Percentiles rank a stretch among this genome's conserved stretches.
Conservation (phyloP, 2,113 vertebrate species). For the Electrona antarctica region DNA sequence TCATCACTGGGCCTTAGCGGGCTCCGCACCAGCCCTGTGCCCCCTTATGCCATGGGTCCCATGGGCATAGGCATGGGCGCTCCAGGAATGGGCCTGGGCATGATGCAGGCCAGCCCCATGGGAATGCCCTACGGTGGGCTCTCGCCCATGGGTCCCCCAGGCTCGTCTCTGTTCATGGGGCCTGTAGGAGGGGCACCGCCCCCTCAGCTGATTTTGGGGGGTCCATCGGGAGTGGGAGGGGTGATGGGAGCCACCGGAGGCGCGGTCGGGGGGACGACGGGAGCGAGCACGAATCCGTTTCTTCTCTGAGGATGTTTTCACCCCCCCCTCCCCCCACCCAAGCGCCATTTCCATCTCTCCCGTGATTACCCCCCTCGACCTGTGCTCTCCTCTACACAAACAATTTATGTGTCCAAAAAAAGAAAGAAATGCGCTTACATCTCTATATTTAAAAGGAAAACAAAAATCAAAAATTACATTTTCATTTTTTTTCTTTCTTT, state of each 20-base stretch:
- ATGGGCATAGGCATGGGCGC: constrained; percentile 77
- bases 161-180: constrained; percentile 70
- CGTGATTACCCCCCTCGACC: constrained; percentile 41
- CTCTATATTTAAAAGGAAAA: constrained; percentile 77
- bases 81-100: constrained; percentile 75
- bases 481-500: neutral
- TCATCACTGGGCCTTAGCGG: constrained; percentile 87
- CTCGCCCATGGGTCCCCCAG: constrained; percentile 77
- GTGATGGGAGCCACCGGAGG: constrained; percentile 73
- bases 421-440: constrained; percentile 70
- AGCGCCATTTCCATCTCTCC: too few relatives aligned
- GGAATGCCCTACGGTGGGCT: constrained; percentile 81
- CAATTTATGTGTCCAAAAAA: constrained; percentile 67
- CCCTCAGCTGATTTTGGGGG: constrained; percentile 86
- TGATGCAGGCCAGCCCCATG: constrained; percentile 83
- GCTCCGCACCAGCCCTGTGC: constrained; percentile 88
- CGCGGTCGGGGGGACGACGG: constrained; percentile 71
- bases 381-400: constrained; percentile 50
- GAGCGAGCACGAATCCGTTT: constrained; percentile 83
- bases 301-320: constrained; percentile 77
- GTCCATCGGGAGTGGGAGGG: constrained; percentile 69
- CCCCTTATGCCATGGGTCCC: constrained; percentile 80
- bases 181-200: constrained; percentile 59
- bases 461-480: constrained; percentile 54
- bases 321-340: neutral